Evolutionary conservation across 2,797 vertebrate genomes (phyloP).

Genomic region (Pagetopsis macropterus): DNA sequence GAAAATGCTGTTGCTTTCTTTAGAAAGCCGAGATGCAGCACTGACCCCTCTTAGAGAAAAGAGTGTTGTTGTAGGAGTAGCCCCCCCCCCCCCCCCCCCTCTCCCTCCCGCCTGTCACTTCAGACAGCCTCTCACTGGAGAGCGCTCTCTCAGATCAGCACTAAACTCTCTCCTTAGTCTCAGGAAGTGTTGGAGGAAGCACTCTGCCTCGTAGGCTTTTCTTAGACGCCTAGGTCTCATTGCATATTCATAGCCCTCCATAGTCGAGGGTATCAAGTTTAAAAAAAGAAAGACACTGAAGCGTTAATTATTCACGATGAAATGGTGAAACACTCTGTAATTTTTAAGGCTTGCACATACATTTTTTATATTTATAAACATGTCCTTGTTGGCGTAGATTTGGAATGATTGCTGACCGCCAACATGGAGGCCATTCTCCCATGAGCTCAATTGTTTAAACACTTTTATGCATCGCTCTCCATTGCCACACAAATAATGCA

Average conservation of each 20-base stretch:
- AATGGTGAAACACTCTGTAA: conserved; percentile 40
- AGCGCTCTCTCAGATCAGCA: conserved; percentile 73
- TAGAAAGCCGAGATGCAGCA: conserved; percentile 66
- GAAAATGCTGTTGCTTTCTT: conserved; percentile 70
- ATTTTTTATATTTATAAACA: conserved; percentile 36
- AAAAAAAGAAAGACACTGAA: conserved; percentile 9
- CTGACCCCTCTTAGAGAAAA: conserved; percentile 71
- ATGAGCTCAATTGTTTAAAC: conserved; percentile 41
- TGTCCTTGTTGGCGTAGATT: conserved; percentile 19
- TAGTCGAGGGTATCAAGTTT: conserved; percentile 50
- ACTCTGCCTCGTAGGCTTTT: conserved; percentile 68
- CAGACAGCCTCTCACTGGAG: conserved; percentile 73
- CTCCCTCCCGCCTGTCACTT: conserved; percentile 68
- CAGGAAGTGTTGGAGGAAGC: conserved; percentile 77
- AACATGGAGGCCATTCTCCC: conserved; percentile 46
- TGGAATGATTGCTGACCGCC: conserved; percentile 31
- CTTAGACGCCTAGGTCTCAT: conserved; percentile 65
- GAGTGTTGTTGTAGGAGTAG: conserved; percentile 65
- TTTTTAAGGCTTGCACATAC: background rate
- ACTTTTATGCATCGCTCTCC: conserved; percentile 47
- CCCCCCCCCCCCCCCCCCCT: conserved; percentile 30
- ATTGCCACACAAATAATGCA: conserved; percentile 57
- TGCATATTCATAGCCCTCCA: conserved; percentile 75
- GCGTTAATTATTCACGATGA: conserved; percentile 56
- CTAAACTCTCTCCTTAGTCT: conserved; percentile 75